These are phyloP conservation scores for Tadarida brasiliensis DNA, from an alignment of 2,797 vertebrate species.

Conservation along the genomic window DNA sequence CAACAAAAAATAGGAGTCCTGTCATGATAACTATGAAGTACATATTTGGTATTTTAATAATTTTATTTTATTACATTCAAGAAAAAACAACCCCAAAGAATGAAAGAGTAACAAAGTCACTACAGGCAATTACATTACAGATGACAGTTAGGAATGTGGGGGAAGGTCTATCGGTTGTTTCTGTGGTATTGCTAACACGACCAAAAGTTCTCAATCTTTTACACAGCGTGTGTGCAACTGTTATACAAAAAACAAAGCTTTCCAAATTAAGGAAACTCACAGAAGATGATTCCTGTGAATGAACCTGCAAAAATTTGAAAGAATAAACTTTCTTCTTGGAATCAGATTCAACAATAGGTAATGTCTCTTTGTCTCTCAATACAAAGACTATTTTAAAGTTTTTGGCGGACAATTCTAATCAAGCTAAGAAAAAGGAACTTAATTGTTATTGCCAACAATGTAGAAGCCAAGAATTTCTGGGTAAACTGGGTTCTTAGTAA, in stretches of 20 bases:
- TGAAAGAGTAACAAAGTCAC: not conserved
- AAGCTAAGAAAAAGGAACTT: not conserved
- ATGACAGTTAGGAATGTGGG: not conserved
- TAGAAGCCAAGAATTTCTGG: not conserved
- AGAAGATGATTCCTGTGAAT: not conserved
- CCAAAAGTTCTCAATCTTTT: not conserved
- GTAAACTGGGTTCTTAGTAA: conserved; percentile 15
- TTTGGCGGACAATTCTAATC: not conserved
- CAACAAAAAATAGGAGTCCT: not conserved
- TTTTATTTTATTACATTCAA: not conserved
- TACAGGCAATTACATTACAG: not conserved
- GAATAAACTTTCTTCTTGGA: not conserved
- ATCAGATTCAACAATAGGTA: conserved; percentile 2
- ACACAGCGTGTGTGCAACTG: not conserved
- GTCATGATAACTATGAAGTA: not conserved
- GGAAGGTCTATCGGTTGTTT: not conserved
- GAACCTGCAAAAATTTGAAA: conserved; percentile 30
- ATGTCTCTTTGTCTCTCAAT: not conserved
- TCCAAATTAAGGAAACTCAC: conserved; percentile 21
- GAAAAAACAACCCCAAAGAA: not conserved
- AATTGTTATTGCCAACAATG: not conserved
- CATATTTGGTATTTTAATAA: not conserved
- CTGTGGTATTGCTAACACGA: not conserved
- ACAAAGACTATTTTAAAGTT: not conserved
- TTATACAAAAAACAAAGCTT: conserved; percentile 3